Evolutionary conservation across 2,113 vertebrate genomes (phyloP), one percentile per base, ranked within the genome.

Genomic region (Hyaena hyaena): DNA sequence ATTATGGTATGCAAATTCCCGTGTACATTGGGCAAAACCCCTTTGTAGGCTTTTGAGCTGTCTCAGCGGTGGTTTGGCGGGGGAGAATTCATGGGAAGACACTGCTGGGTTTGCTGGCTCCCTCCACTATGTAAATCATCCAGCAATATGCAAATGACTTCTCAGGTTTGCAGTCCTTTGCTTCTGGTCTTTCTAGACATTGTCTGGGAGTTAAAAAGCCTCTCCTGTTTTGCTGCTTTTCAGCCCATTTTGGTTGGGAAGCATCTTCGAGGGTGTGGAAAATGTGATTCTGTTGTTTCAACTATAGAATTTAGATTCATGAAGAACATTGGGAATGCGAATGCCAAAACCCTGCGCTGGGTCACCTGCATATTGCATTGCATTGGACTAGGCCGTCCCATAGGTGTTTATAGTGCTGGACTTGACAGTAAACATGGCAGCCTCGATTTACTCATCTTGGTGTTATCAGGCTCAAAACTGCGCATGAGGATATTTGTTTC

Each of bases 11-110:
- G 97, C 95, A 97, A 98, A 97, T 98, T 98, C 21, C 79, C 4
- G 86, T 95, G 97, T 97, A 98, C 94, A 96, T 96, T 73, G 50
- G 87, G 77, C 93, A 97, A 97, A 97, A 95, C 92, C 91, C 71
- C 96, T 97, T 97, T 58, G 97, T 31, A 80, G 97, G 50, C 95
- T 98, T 98, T 97, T 92, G 97, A 65, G 96, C 97, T 98, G 96
- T 97, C 96, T 87, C 43, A 61, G 80, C 28, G 50, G 73, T 35
- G n/a, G 14, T 4, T n/a, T 69, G 35, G 45, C 17, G 35, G 86
- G 50, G 53, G 26, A 93, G n/a, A 31, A 12, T 3, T 1, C n/a
- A 35, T 1, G 1, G 68, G 68, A 68, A 95, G 74, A 28, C 3
- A 39, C 24, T 61, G 89, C 24, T 21, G 79, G 45, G 71, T 79